These are phyloP conservation scores for Leucophenga maculata DNA, from an alignment of 2,888 invertebrate genomes.

Conservation along the genomic window DNA sequence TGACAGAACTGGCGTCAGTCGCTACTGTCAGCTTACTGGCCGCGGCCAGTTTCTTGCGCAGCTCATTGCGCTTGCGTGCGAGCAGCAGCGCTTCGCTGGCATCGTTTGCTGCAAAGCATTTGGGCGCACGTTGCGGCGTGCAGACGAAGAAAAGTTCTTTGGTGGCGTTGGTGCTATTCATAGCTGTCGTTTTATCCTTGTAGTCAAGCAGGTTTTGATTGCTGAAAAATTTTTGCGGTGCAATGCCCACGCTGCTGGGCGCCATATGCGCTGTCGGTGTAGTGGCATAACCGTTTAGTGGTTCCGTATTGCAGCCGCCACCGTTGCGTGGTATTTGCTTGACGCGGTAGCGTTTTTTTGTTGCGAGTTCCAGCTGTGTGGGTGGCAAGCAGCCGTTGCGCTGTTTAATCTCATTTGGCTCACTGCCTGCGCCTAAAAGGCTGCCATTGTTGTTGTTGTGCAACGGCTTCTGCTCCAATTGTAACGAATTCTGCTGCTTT, in stretches of 20 bases:
- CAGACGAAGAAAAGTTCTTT: constrained; percentile 70
- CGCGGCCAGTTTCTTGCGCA: constrained; percentile 61
- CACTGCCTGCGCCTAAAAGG: too few relatives aligned
- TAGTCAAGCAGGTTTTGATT: constrained; percentile 70
- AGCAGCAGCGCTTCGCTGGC: constrained; percentile 59
- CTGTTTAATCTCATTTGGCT: constrained; percentile 21
- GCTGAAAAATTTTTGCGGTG: constrained; percentile 69
- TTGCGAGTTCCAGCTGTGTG: constrained; percentile 51
- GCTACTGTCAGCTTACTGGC: constrained; percentile 40
- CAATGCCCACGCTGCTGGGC: constrained; percentile 59
- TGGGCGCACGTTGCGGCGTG: constrained; percentile 69
- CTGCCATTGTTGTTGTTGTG: constrained; percentile 70
- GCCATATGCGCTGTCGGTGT: constrained; percentile 67
- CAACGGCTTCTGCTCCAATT: constrained; percentile 55
- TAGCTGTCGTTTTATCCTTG: constrained; percentile 51
- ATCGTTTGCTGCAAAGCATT: constrained; percentile 47
- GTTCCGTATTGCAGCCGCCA: constrained; percentile 47
- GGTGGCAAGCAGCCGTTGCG: constrained; percentile 50
- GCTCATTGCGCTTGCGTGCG: constrained; percentile 66
- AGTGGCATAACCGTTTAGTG: constrained; percentile 67
- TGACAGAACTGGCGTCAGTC: constrained; percentile 19
- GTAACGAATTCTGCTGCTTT: constrained; percentile 71
- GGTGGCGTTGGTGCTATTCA: constrained; percentile 57
- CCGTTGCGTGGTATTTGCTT: constrained; percentile 46
- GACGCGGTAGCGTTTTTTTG: constrained; percentile 62